These are phyloP conservation scores for Trinorchestia longiramus DNA, from an alignment of 1,140 invertebrate species.

Conservation along the genomic window DNA sequence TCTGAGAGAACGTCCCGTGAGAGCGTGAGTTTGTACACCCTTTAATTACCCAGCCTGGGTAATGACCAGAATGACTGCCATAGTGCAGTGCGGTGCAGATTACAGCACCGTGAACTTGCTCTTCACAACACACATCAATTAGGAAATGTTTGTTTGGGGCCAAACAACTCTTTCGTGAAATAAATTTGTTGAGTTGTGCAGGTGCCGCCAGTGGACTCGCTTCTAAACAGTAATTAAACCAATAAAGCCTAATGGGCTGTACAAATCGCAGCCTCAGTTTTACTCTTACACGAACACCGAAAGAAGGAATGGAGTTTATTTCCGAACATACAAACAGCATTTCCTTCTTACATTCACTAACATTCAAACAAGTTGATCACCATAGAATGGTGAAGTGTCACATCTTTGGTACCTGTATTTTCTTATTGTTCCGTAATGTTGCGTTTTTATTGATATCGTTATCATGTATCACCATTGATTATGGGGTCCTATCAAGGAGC, in stretches of 20 bases:
- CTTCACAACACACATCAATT: not conserved
- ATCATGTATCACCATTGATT: not conserved
- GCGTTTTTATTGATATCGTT: not conserved
- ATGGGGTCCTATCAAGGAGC: not conserved
- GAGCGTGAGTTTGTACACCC: not conserved
- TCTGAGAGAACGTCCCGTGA: not conserved
- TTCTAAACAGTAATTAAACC: not conserved
- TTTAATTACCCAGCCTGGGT: not conserved
- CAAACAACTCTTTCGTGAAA: not conserved
- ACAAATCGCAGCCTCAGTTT: not conserved
- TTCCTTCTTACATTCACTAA: not conserved
- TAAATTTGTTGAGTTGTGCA: not conserved
- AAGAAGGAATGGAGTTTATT: not conserved
- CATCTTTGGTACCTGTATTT: too few relatives aligned
- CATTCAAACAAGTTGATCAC: not conserved
- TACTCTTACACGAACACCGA: not conserved
- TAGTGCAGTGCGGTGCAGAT: not conserved
- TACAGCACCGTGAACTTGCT: not conserved
- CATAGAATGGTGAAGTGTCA: not conserved
- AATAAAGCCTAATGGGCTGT: not conserved
- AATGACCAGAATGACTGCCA: not conserved
- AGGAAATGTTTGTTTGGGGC: not conserved
- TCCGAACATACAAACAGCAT: not conserved
- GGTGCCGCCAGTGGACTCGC: not conserved
- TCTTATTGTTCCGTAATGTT: too few relatives aligned